A percentile compares a stretch with the other conserved stretches of the same genome.
Evolutionary conservation across 2,888 invertebrate genomes (phyloP).

Genomic region (Augiades crinisus): DNA sequence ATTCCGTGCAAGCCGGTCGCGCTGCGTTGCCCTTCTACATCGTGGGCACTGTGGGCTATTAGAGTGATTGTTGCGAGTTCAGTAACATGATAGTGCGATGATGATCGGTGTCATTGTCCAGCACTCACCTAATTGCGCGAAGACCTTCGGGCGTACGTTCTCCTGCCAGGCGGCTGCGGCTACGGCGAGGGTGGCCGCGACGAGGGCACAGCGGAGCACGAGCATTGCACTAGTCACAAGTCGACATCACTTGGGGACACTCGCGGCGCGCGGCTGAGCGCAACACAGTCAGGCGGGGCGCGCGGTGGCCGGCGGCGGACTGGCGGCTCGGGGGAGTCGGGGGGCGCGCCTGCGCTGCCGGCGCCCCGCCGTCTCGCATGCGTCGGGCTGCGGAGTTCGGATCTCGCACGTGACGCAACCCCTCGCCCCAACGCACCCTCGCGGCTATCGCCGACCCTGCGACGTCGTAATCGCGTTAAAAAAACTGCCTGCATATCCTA

Average conservation of each 20-base stretch:
- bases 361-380: slow-evolving; percentile 80
- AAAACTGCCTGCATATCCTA: slow-evolving; percentile 75
- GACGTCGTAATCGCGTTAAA: slow-evolving; percentile 78
- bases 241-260: slow-evolving; percentile 76
- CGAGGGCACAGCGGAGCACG: slow-evolving; percentile 73
- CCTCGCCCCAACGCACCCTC: slow-evolving; percentile 72
- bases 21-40: slow-evolving; percentile 19
- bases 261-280: slow-evolving; percentile 56
- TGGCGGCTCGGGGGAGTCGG: slow-evolving; percentile 77
- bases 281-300: slow-evolving; percentile 74
- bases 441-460: slow-evolving; percentile 59
- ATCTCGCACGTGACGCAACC: slow-evolving; percentile 80
- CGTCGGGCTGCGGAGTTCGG: slow-evolving; percentile 80
- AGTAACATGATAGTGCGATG: slow-evolving; percentile 48
- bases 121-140: slow-evolving; percentile 93
- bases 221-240: slow-evolving; percentile 78
- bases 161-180: slow-evolving; percentile 91
- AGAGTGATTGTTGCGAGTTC: slow-evolving; percentile 59
- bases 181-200: slow-evolving; percentile 79
- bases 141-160: slow-evolving; percentile 95
- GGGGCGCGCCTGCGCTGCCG: slow-evolving; percentile 55
- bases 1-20: slow-evolving; percentile 25
- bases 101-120: slow-evolving; percentile 35
- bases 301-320: slow-evolving; percentile 78
- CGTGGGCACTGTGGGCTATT: slow-evolving; percentile 45